Evolutionary conservation across 2,888 invertebrate species (phyloP), one percentile per base, ranked within the genome.

Genomic region (Chymomyza procnemis): DNA sequence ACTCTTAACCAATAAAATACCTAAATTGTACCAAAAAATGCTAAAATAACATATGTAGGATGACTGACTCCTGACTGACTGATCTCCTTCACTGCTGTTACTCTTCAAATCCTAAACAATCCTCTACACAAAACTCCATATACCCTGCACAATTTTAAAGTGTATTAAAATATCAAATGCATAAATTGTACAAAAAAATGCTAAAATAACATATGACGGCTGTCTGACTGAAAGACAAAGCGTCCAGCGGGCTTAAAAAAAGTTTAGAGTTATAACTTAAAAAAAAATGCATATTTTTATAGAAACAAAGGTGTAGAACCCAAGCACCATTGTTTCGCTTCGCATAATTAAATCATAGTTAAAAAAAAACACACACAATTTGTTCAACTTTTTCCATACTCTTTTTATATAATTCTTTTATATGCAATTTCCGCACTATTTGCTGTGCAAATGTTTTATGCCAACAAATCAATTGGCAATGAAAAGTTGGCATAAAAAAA

Each of bases 371-470:
- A 16, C 48, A 47, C 3, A 47, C 48, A 48, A 14, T 12, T 50
- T n/a, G 50, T 19, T 19, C 16, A 19, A 50, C 9, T 50, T 50
- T 41, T 50, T 50, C 18, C 19, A 2, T n/a, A 2, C 16, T 50
- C 18, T 18, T 50, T 50, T 50, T 18, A 18, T 50, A 19, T 50
- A 82, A 75, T 85, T 61, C 61, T 70, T 76, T 81, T 74, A 50
- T 83, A 58, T 59, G 60, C 73, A 69, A 78, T 77, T 86, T 82
- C 82, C 85, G 78, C 78, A 87, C 85, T 86, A 85, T 82, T 82
- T 82, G 85, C 76, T 59, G 60, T 71, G 41, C 48, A 79, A 81
- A 82, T 74, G 87, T 75, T 85, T 77, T 69, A 64, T 50, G 82
- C 79, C 65, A 72, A 83, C 73, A 72, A 86, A 86, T 84, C 87